phyloP scores from a whole-genome alignment of 2,113 vertebrate species.

The Zosterops lateralis region DNA sequence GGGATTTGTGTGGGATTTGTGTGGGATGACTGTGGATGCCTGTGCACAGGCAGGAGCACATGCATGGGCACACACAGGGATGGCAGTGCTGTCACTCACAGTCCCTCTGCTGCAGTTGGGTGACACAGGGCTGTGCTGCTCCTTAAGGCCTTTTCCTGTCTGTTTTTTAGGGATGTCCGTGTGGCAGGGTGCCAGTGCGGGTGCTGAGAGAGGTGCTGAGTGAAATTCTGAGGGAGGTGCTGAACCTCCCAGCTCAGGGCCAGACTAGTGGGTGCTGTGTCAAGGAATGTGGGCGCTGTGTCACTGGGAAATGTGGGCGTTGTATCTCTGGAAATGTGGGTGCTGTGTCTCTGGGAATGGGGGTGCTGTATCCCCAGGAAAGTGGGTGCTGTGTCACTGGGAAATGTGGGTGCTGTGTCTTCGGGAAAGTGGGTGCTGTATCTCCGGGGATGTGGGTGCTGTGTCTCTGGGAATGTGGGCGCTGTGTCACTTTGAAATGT shows the following conservation, averaged over 20 bases:
- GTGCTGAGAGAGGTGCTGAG: not conserved
- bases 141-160: not conserved
- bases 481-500: not conserved
- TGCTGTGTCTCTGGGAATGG: accelerated
- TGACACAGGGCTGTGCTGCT: not conserved
- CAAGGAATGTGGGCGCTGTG: accelerated
- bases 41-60: not conserved
- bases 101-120: not conserved
- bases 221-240: not conserved
- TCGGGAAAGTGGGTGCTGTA: accelerated
- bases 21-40: too few relatives aligned
- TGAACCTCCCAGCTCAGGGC: not conserved
- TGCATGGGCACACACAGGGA: not conserved
- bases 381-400: accelerated
- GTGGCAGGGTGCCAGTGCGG: accelerated
- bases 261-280: not conserved
- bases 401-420: accelerated
- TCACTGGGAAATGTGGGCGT: accelerated
- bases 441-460: not conserved
- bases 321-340: accelerated
- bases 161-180: not conserved
- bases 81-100: not conserved
- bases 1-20: not conserved
- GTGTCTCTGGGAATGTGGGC: accelerated
- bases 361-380: accelerated